Percentiles rank a stretch among this genome's conserved stretches.
phyloP scores from a whole-genome alignment of 1,140 invertebrate genomes.

The Onthophagus taurus region DNA sequence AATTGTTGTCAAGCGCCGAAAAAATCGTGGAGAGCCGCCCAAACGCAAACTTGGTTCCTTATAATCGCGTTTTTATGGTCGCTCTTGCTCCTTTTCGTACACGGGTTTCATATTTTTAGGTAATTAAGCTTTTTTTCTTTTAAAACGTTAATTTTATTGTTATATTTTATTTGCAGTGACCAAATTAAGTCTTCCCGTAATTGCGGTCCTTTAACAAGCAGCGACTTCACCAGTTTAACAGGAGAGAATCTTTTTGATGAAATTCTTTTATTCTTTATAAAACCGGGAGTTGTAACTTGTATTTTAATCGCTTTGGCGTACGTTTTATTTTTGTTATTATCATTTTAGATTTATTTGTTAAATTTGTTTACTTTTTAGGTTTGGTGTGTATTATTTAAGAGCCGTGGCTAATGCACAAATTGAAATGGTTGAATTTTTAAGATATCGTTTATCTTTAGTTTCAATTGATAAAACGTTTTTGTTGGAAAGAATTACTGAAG shows the following conservation, averaged over 20 bases:
- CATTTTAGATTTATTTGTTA: neutral
- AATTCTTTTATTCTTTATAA: constrained; percentile 39
- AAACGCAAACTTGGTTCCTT: constrained; percentile 61
- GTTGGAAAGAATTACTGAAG: constrained; percentile 44
- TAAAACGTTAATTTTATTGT: neutral
- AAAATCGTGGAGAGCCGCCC: constrained; percentile 58
- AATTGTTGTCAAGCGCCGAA: constrained; percentile 47
- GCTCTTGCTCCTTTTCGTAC: constrained; percentile 44
- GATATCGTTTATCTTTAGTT: constrained; percentile 58
- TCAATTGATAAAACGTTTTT: constrained; percentile 69
- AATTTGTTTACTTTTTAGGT: constrained; percentile 35
- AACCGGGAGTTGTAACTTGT: constrained; percentile 45
- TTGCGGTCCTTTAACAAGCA: constrained; percentile 49
- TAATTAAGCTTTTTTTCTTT: constrained; percentile 28
- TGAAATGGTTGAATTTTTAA: constrained; percentile 53
- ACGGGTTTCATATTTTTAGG: constrained; percentile 51
- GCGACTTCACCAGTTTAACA: constrained; percentile 41
- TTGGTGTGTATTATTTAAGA: constrained; percentile 58
- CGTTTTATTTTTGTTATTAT: constrained; percentile 24
- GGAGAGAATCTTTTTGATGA: constrained; percentile 34
- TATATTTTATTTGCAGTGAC: neutral
- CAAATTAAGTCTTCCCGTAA: constrained; percentile 20
- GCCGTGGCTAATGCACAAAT: constrained; percentile 52
- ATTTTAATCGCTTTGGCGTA: constrained; percentile 48
- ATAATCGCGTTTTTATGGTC: constrained; percentile 56